Base-by-base conservation (phyloP, 30 jellyfish, hydroid and myxozoan species). In the Chironex yamaguchii region DNA sequence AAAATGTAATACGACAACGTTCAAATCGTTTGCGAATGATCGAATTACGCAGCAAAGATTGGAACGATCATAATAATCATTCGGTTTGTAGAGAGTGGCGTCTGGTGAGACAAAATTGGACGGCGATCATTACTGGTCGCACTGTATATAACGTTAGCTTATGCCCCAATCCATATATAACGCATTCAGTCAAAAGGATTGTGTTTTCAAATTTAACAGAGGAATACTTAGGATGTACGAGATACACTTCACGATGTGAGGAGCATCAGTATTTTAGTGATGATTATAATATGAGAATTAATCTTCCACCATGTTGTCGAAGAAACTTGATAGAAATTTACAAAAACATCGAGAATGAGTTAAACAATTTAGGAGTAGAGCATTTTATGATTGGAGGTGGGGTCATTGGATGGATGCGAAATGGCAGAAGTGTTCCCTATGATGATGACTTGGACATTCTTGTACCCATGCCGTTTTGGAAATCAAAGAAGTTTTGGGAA, bases 221-320 rank as follows among this genome's bases (percentile, higher is more conserved):
- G 33, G 35, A 67, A 1, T 34, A 67, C 34, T 36, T 63, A 3
- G 99, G 99, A 9, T 94, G 99, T 72, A 67, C 88, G 26, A 75
- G 70, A 12, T 25, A 32, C 49, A 83, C 99, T 23, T 14, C 24
- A 0, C 90, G 64, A 58, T 94, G 99, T 85, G 64, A 22, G 34
- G 99, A 94, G 50, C 34, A 52, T 9, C 90, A 97, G 20, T 80
- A 71, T 71, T 94, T 80, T 51, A 91, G 89, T 49, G 53, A 42
- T 29, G 34, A 69, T 2, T 24, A 23, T 0, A 53, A 42, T 6
- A 42, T 24, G 50, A 88, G 99, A 2, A 86, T 94, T 27, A 94
- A 94, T 85, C 77, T 93, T 9, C 97, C 99, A 49, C 99, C 99
- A 29, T 94, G 99, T 58, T 94, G 99, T 52, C 93, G 96, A 12